phyloP scores from a whole-genome alignment of 2,113 vertebrate genomes.

The Opisthocomus hoazin region DNA sequence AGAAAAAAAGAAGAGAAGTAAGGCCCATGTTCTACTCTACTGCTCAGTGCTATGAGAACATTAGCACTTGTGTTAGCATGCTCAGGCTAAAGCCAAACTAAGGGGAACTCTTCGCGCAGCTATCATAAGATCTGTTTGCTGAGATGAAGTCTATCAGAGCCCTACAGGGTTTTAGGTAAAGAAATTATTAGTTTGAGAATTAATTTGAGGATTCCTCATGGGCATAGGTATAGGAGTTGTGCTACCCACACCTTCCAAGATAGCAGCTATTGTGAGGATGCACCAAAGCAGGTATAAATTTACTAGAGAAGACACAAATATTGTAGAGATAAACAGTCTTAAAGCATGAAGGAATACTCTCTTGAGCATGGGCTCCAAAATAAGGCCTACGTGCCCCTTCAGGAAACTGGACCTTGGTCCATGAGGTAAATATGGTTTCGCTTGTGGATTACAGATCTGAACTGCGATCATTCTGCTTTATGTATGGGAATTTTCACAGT shows the following conservation, averaged over 20 bases:
- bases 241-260: background rate
- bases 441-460: background rate
- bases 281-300: background rate
- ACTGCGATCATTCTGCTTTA: background rate
- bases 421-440: background rate
- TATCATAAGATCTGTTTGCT: background rate
- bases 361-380: background rate
- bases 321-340: background rate
- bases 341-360: background rate
- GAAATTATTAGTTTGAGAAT: background rate
- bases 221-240: background rate
- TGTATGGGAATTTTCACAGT: background rate
- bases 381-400: rapidly evolving
- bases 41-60: background rate
- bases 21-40: background rate
- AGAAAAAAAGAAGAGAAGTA: too few species aligned
- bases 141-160: background rate
- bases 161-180: background rate
- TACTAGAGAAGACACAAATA: background rate
- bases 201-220: background rate
- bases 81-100: background rate
- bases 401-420: background rate
- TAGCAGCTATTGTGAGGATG: background rate
- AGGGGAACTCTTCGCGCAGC: background rate
- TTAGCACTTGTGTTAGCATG: background rate